Percentiles rank a stretch among this genome's conserved stretches.
Conservation (phyloP, 2,113 vertebrate genomes). For the Herpetotheres cachinnans region DNA sequence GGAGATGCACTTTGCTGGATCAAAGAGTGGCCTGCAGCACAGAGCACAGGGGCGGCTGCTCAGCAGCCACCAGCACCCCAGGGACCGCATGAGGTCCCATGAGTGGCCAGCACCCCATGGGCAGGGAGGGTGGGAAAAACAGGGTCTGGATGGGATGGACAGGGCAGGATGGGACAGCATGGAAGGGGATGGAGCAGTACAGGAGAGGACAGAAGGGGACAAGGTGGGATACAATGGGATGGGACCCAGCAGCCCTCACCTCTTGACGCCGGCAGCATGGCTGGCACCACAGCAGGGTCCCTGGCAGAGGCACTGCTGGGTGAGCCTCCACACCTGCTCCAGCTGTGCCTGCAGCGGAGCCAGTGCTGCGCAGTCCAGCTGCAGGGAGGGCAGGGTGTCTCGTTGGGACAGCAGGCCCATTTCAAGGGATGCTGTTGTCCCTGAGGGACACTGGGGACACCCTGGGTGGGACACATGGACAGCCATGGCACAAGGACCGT, state of each 20-base stretch:
- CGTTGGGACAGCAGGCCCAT: not conserved
- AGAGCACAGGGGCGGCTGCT: not conserved
- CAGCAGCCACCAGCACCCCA: accelerated
- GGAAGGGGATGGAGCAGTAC: not conserved
- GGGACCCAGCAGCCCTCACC: slow-evolving; percentile 10
- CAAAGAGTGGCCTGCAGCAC: slow-evolving; percentile 64
- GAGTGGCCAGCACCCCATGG: not conserved
- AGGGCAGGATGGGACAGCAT: not conserved
- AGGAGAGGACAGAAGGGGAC: too few relatives aligned
- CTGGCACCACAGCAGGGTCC: not conserved
- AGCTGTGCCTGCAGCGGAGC: slow-evolving; percentile 52
- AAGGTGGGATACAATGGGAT: not conserved
- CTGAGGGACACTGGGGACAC: not conserved
- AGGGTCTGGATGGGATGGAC: not conserved
- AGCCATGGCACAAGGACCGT: not conserved
- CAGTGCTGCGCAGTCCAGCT: slow-evolving; percentile 55
- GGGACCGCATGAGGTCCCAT: accelerated
- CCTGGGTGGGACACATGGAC: not conserved
- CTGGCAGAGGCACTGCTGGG: slow-evolving; percentile 52
- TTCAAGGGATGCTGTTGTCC: not conserved
- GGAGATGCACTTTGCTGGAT: slow-evolving; percentile 70
- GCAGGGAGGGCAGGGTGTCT: not conserved
- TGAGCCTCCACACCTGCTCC: slow-evolving; percentile 51
- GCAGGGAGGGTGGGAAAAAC: not conserved
- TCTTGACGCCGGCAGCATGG: slow-evolving; percentile 45